A percentile compares a stretch with the other conserved stretches of the same genome.
phyloP scores from a whole-genome alignment of 2,888 invertebrate species.

The Microplitis deprimator region DNA sequence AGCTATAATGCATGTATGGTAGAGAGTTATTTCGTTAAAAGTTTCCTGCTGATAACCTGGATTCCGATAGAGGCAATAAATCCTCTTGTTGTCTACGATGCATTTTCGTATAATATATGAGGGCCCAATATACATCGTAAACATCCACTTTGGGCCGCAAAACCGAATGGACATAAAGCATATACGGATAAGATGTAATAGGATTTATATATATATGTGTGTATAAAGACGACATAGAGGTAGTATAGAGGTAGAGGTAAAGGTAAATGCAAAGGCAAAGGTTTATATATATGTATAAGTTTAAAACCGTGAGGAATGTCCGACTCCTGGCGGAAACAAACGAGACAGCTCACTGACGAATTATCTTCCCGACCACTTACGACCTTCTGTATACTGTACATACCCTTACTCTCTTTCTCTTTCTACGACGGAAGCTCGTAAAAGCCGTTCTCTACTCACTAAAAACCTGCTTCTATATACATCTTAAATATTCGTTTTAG shows the following conservation, averaged over 20 bases:
- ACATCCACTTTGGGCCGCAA: slow-evolving; percentile 17
- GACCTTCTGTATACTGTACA: slow-evolving; percentile 38
- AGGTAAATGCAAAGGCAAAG: background rate
- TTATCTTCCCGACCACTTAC: slow-evolving; percentile 53
- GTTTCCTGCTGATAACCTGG: slow-evolving; percentile 54
- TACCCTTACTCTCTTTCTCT: slow-evolving; percentile 2
- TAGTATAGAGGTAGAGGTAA: slow-evolving; percentile 29
- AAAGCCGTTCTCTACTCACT: slow-evolving; percentile 46
- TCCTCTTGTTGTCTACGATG: slow-evolving; percentile 51
- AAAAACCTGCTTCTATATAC: slow-evolving; percentile 43
- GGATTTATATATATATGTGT: background rate
- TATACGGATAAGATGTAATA: background rate
- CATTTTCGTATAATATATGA: slow-evolving; percentile 42
- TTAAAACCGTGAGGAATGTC: slow-evolving; percentile 51
- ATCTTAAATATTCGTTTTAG: slow-evolving; percentile 48
- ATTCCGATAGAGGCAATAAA: slow-evolving; percentile 54
- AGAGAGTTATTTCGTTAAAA: slow-evolving; percentile 54
- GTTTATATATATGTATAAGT: background rate
- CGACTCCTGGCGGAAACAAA: slow-evolving; percentile 52
- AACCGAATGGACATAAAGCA: slow-evolving; percentile 4
- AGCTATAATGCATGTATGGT: slow-evolving; percentile 41
- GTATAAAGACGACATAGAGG: slow-evolving; percentile 28
- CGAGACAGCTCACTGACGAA: slow-evolving; percentile 53
- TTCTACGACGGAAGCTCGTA: slow-evolving; percentile 34
- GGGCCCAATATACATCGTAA: slow-evolving; percentile 16